These are phyloP conservation scores for Caenorhabditis uteleia DNA, from an alignment of 2,888 invertebrate species.

Conservation along the genomic window DNA sequence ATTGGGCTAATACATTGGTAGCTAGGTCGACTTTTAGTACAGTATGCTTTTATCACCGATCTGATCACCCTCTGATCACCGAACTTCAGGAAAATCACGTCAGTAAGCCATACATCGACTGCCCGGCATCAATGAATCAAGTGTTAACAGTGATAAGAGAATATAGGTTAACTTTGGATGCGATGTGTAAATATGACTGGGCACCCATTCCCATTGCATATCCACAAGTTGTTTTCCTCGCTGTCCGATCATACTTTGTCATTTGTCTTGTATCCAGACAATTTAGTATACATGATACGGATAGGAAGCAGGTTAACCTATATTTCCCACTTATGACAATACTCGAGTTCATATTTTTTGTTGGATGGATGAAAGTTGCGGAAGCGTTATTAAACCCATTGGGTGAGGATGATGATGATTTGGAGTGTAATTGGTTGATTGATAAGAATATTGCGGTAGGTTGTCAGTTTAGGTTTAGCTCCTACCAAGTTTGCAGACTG, in stretches of 20 bases:
- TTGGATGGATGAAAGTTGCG: constrained; percentile 51
- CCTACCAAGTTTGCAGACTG: constrained; percentile 32
- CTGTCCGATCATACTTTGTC: constrained; percentile 19
- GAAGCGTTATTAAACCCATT: constrained; percentile 60
- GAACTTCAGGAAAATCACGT: background rate
- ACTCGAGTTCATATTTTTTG: constrained; percentile 45
- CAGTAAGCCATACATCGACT: constrained; percentile 1
- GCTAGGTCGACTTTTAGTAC: background rate
- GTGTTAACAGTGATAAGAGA: constrained; percentile 1
- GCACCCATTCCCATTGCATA: constrained; percentile 25
- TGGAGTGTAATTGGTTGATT: constrained; percentile 45
- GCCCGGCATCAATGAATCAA: constrained; percentile 6
- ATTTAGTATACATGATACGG: constrained; percentile 2
- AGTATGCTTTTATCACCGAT: background rate
- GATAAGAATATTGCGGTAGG: constrained; percentile 43
- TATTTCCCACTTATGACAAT: constrained; percentile 48
- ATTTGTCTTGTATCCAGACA: constrained; percentile 19
- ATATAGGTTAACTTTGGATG: constrained; percentile 6
- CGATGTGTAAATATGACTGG: constrained; percentile 15
- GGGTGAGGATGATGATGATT: constrained; percentile 61
- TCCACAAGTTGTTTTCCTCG: constrained; percentile 23
- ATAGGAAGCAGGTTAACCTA: background rate
- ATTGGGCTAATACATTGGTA: constrained; percentile 47
- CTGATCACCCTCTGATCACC: background rate
- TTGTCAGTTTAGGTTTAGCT: no score